These are phyloP conservation scores for Orussus abietinus DNA, from an alignment of 1,140 invertebrate species.

Conservation along the genomic window DNA sequence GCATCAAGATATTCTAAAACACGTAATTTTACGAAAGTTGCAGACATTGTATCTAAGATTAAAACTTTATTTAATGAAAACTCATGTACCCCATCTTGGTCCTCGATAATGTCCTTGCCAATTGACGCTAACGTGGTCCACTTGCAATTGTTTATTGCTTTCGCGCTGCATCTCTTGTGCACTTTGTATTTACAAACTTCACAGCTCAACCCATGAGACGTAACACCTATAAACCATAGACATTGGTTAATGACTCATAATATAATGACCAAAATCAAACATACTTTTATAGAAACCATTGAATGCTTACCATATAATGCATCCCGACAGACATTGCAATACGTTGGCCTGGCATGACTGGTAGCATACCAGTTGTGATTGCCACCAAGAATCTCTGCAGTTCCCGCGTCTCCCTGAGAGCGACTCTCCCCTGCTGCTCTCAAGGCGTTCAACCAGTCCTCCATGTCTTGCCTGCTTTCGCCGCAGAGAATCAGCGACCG, in stretches of 20 bases:
- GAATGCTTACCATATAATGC: conserved; percentile 70
- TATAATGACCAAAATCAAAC: no score
- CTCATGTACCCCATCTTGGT: conserved; percentile 78
- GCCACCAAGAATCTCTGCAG: conserved; percentile 75
- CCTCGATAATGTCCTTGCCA: conserved; percentile 90
- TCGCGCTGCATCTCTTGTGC: conserved; percentile 88
- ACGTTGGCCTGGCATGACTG: conserved; percentile 90
- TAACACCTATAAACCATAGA: conserved; percentile 76
- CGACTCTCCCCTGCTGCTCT: conserved; percentile 69
- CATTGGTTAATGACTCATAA: no score
- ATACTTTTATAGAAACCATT: no score
- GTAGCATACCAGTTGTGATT: conserved; percentile 92
- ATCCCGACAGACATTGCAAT: conserved; percentile 94
- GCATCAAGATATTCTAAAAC: conserved; percentile 85
- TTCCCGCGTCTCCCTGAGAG: conserved; percentile 58
- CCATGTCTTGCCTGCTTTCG: conserved; percentile 80
- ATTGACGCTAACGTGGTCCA: conserved; percentile 93
- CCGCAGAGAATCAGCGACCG: conserved; percentile 79
- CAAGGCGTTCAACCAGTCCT: conserved; percentile 80
- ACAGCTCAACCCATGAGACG: conserved; percentile 90
- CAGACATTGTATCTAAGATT: no score
- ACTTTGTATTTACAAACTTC: conserved; percentile 97
- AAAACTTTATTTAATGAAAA: conserved; percentile 4
- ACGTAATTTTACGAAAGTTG: no score
- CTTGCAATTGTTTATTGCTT: conserved; percentile 92